phyloP scores from a whole-genome alignment of 2,888 invertebrate genomes.

The Phalera bucephala region DNA sequence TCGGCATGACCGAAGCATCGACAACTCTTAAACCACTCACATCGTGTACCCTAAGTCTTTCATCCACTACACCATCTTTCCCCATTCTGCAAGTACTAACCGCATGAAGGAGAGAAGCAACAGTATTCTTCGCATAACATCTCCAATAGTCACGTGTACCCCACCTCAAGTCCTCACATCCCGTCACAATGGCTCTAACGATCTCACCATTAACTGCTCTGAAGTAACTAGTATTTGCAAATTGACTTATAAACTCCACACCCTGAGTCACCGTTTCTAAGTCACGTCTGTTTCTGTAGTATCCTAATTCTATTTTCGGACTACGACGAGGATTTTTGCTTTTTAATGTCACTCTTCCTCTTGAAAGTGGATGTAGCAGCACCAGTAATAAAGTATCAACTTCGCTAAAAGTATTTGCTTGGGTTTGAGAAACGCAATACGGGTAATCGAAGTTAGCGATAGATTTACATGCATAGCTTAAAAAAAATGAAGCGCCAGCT shows the following conservation, averaged over 20 bases:
- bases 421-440: constrained; percentile 45
- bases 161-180: constrained; percentile 73
- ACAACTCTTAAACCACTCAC: constrained; percentile 54
- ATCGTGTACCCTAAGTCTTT: constrained; percentile 54
- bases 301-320: constrained; percentile 61
- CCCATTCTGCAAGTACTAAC: constrained; percentile 75
- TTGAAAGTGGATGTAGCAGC: constrained; percentile 58
- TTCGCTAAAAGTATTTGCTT: constrained; percentile 49
- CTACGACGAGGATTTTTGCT: constrained; percentile 55
- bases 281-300: constrained; percentile 50
- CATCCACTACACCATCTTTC: constrained; percentile 59
- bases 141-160: constrained; percentile 85
- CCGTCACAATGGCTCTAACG: constrained; percentile 60
- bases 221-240: constrained; percentile 54
- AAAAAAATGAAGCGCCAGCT: constrained; percentile 44
- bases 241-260: constrained; percentile 46
- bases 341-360: constrained; percentile 54
- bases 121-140: constrained; percentile 82
- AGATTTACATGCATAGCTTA: constrained; percentile 41
- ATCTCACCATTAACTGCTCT: constrained; percentile 44
- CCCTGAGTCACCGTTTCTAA: constrained; percentile 44
- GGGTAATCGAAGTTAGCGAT: constrained; percentile 38
- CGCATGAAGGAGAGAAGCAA: constrained; percentile 84
- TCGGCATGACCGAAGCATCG: constrained; percentile 69
- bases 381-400: constrained; percentile 43